These are phyloP conservation scores for Spea hammondii DNA, from an alignment of 2,797 vertebrate species.

Conservation along the genomic window DNA sequence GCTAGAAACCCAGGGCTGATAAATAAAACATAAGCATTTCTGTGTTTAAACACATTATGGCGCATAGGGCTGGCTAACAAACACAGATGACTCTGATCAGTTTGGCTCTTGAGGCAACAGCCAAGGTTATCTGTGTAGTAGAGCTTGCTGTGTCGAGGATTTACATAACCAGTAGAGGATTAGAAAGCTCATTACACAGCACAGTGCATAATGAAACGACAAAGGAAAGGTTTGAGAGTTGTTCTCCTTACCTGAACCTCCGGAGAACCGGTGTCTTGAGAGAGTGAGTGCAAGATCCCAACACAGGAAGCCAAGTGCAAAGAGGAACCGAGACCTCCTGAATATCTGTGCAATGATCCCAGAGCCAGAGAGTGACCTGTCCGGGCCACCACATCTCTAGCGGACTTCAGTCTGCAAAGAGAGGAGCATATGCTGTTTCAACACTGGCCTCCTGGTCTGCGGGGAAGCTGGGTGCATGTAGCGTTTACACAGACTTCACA, in stretches of 20 bases:
- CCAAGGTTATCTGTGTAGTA: no score
- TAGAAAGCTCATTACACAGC: no score
- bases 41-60: no score
- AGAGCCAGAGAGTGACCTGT: slow-evolving; percentile 86
- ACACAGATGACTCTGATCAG: no score
- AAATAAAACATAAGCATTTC: no score
- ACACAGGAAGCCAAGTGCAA: slow-evolving; percentile 85
- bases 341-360: slow-evolving; percentile 81
- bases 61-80: no score
- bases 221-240: neutral
- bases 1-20: no score
- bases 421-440: slow-evolving; percentile 8
- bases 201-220: no score
- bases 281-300: slow-evolving; percentile 85
- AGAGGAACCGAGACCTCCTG: slow-evolving; percentile 79
- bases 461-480: neutral
- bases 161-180: no score
- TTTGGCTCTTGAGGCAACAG: no score
- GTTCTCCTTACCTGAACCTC: slow-evolving; percentile 81
- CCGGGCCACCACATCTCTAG: slow-evolving; percentile 82
- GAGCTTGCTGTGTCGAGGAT: no score
- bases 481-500: neutral
- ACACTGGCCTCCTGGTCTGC: no score
- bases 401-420: slow-evolving; percentile 78
- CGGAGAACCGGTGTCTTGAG: slow-evolving; percentile 90